Conservation (phyloP, 37 sponge, comb jelly and placozoan species). For the Geodia barretti region DNA sequence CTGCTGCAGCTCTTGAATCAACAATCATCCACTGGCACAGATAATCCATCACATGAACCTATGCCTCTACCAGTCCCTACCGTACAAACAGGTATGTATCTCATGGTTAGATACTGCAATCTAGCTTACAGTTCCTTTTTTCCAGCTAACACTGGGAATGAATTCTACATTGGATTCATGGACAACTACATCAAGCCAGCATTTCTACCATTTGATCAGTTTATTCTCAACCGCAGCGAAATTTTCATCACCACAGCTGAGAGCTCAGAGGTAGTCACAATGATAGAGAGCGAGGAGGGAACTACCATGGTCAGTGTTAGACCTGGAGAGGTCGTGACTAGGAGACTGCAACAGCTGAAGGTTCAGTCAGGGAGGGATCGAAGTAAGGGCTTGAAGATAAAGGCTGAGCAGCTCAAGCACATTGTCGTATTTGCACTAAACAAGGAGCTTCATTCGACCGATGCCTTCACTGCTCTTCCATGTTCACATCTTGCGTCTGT, state of each 20-base stretch:
- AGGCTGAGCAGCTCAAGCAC: background rate
- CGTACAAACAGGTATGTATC: too few relatives aligned
- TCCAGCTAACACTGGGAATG: background rate
- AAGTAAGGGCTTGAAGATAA: background rate
- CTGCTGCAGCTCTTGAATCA: too few relatives aligned
- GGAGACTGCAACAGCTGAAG: background rate
- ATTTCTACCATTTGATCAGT: background rate
- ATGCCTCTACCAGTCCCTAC: too few relatives aligned
- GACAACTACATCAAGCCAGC: constrained; percentile 19
- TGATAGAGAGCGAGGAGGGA: background rate
- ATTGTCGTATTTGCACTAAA: constrained; percentile 2
- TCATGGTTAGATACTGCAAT: too few relatives aligned
- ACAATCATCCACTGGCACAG: too few relatives aligned
- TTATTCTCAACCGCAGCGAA: constrained; percentile 4
- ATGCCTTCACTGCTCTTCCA: constrained; percentile 38
- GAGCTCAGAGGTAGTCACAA: background rate
- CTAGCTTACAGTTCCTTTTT: too few relatives aligned
- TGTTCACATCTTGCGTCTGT: background rate
- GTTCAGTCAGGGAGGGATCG: background rate
- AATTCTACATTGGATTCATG: constrained; percentile 31
- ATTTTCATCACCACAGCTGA: constrained; percentile 2
- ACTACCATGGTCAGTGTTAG: background rate
- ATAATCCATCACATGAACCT: too few relatives aligned
- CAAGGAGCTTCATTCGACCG: constrained; percentile 26
- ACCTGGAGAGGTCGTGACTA: background rate